Evolutionary conservation across 2,113 vertebrate genomes (phyloP), one percentile per base, ranked within the genome.

Genomic region (Xyrauchen texanus): DNA sequence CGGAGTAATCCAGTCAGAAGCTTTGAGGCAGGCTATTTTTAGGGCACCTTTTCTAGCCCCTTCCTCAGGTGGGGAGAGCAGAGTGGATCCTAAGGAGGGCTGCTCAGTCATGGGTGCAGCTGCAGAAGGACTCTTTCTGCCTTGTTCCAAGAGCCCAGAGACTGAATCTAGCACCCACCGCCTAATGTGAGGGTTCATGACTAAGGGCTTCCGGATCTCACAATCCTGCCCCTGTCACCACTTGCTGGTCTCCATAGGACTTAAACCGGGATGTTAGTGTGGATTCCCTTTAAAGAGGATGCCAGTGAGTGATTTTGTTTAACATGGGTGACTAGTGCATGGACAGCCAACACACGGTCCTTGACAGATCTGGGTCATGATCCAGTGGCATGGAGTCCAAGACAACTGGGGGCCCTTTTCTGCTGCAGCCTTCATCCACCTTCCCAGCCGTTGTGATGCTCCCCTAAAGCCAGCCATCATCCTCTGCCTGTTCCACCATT

Each of bases 111-210:
- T 83, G 69, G 45, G 16, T 69, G 71, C 63, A 44, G 82, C 72
- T 76, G 68, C 71, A 51, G 13, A 76, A 75, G 13, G 10, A 57
- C 64, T 74, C 60, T 51, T 78, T 78, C 76, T 80, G 52, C 64
- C 57, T 80, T 44, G 5, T 16, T 80, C 72, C 77, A 57, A 74
- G 55, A 75, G 72, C 60, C 57, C 44, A 77, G 21, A 11, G 51
- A 66, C 66, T 75, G 57, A 68, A 5, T 51, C 70, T 63, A 42
- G n/a, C 82, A 80, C 77, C 55, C 82, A 81, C 73, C n/a, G 15
- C 79, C 68, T 84, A 42, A 75, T 77, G 82, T 80, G 78, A 61
- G 72, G 72, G 61, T 46, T 71, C 12, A 49, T 83, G 78, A 63
- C 78, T 83, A 76, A 44, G 60, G 46, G 61, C 51, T 76, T 76